phyloP scores from a whole-genome alignment of 2,113 vertebrate genomes.

The Atherinomorus stipes region DNA sequence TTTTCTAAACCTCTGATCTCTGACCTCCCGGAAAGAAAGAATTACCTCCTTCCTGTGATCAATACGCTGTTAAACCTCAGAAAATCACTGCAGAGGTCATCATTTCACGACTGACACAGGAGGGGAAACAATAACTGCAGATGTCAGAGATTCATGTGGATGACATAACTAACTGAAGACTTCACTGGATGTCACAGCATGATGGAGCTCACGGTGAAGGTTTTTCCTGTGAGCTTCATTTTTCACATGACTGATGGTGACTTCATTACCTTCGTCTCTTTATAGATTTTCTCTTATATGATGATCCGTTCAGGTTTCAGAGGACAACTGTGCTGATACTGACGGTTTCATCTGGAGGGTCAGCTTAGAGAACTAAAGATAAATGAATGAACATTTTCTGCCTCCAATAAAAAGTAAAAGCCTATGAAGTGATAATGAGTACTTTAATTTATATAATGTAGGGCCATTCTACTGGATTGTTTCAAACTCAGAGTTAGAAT shows the following conservation, averaged over 20 bases:
- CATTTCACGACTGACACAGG: neutral
- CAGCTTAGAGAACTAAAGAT: too few relatives aligned
- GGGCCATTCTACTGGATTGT: too few relatives aligned
- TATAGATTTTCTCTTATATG: neutral
- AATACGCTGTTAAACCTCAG: conserved; percentile 9
- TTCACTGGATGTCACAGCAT: neutral
- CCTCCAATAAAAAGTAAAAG: too few relatives aligned
- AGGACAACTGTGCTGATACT: neutral
- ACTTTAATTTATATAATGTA: too few relatives aligned
- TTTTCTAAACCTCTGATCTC: conserved; percentile 25
- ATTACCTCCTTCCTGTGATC: conserved; percentile 37
- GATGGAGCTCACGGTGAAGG: too few relatives aligned
- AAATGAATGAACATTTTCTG: too few relatives aligned
- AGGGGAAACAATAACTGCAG: neutral
- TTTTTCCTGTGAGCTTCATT: neutral
- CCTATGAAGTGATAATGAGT: too few relatives aligned
- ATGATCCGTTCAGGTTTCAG: neutral
- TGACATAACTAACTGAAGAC: too few relatives aligned
- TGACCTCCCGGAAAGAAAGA: neutral
- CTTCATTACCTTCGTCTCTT: neutral
- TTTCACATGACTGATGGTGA: neutral
- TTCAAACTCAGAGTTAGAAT: too few relatives aligned
- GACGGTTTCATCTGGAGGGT: too few relatives aligned
- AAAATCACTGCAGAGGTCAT: neutral
- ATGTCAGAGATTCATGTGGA: too few relatives aligned